These are phyloP conservation scores for Oeneis ivallda DNA, from an alignment of 2,888 invertebrate genomes.

Conservation along the genomic window DNA sequence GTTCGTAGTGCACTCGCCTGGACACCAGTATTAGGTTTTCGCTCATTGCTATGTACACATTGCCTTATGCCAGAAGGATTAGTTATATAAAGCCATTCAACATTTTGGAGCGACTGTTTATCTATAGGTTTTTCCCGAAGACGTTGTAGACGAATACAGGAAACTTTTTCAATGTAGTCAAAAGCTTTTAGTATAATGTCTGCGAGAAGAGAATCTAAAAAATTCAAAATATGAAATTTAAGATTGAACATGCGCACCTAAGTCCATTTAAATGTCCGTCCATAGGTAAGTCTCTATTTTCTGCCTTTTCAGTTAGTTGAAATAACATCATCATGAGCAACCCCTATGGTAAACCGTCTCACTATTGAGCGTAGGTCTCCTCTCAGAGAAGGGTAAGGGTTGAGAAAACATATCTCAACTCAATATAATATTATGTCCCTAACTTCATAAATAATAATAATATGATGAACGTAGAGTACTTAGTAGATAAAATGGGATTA, in stretches of 20 bases:
- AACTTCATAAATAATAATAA: too few species aligned
- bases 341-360: too few species aligned
- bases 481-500: too few species aligned
- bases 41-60: slow-evolving; percentile 73
- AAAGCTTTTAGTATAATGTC: slow-evolving; percentile 62
- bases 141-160: slow-evolving; percentile 68
- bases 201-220: slow-evolving; percentile 56
- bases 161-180: slow-evolving; percentile 67
- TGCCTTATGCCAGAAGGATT: slow-evolving; percentile 68
- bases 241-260: background rate
- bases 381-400: too few species aligned
- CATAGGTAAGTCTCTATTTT: background rate
- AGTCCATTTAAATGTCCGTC: background rate
- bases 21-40: slow-evolving; percentile 59
- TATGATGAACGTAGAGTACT: too few species aligned
- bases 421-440: too few species aligned
- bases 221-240: background rate
- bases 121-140: slow-evolving; percentile 66
- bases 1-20: slow-evolving; percentile 50
- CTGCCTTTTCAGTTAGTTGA: too few species aligned
- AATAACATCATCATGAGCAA: too few species aligned
- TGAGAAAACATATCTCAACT: too few species aligned
- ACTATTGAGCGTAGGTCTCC: too few species aligned
- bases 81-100: slow-evolving; percentile 69
- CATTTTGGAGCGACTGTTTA: slow-evolving; percentile 53